These are phyloP conservation scores for Gymnocypris eckloni DNA, from an alignment of 2,797 vertebrate genomes.

Conservation along the genomic window DNA sequence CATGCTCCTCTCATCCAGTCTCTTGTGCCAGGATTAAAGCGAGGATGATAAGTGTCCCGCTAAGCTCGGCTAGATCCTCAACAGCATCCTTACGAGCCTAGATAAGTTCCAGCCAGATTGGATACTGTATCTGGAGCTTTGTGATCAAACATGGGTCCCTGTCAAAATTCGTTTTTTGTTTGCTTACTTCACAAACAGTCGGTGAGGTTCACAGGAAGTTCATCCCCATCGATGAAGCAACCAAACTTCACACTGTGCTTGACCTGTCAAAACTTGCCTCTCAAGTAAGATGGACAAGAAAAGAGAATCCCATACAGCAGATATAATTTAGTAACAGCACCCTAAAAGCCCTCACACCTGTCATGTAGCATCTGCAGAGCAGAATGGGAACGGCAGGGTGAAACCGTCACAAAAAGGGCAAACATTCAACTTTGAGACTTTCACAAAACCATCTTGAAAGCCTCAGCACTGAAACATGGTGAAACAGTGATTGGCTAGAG, in stretches of 20 bases:
- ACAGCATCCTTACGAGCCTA: conserved; percentile 40
- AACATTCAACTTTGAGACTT: conserved; percentile 8
- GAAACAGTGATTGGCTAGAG: neutral
- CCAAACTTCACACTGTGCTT: conserved; percentile 17
- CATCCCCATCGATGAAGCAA: conserved; percentile 25
- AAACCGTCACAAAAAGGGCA: conserved; percentile 31
- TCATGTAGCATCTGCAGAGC: conserved; percentile 50
- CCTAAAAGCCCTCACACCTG: conserved; percentile 50
- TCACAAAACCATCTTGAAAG: conserved; percentile 4
- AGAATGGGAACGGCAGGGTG: conserved; percentile 7
- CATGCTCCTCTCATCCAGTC: conserved; percentile 68
- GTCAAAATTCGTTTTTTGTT: conserved; percentile 39
- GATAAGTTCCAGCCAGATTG: conserved; percentile 50
- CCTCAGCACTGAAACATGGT: neutral
- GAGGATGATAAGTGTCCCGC: conserved; percentile 41
- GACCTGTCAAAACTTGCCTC: conserved; percentile 7
- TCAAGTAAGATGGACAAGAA: conserved; percentile 8
- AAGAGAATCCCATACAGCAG: conserved; percentile 35
- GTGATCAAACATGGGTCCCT: conserved; percentile 44
- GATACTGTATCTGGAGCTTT: conserved; percentile 42
- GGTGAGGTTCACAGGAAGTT: conserved; percentile 50
- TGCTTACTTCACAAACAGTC: conserved; percentile 5
- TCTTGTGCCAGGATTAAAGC: conserved; percentile 58
- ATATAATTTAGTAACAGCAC: conserved; percentile 45
- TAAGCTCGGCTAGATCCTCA: conserved; percentile 47